phyloP scores from a whole-genome alignment of 2,113 vertebrate genomes.

The Emberiza fucata region DNA sequence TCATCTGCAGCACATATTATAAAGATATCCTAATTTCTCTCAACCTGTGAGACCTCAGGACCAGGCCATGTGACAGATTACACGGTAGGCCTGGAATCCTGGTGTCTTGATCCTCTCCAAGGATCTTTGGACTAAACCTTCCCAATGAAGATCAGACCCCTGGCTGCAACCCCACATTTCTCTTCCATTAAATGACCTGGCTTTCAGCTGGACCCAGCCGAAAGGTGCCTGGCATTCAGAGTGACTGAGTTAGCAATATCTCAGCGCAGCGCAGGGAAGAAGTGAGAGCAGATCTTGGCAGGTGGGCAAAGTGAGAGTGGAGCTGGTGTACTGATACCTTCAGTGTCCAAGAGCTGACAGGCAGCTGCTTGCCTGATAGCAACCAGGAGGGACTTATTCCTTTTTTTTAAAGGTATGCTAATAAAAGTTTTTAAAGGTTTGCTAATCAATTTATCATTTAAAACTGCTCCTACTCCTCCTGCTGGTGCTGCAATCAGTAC shows the following conservation, averaged over 20 bases:
- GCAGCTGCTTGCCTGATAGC: background rate
- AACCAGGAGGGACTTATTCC: too few species aligned
- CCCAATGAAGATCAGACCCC: background rate
- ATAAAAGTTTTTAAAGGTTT: background rate
- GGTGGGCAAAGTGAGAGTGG: background rate
- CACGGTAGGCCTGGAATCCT: background rate
- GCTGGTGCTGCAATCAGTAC: background rate
- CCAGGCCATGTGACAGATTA: background rate
- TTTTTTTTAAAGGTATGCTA: fast-evolving
- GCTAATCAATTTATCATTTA: background rate
- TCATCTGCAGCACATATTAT: background rate
- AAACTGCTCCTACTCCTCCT: background rate
- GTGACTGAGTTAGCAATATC: fast-evolving
- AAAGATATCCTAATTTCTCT: background rate
- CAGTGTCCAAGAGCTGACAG: background rate
- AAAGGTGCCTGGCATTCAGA: fast-evolving
- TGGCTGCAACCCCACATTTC: fast-evolving
- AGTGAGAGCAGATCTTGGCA: background rate
- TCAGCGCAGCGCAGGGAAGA: background rate
- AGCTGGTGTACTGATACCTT: background rate
- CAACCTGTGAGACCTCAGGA: background rate
- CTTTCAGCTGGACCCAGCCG: background rate
- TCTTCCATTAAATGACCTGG: background rate
- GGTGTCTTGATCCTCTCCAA: background rate
- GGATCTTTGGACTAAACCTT: background rate